Percentiles rank a stretch among this genome's conserved stretches.
phyloP scores from a whole-genome alignment of 2,113 vertebrate species.

The Papio anubis region DNA sequence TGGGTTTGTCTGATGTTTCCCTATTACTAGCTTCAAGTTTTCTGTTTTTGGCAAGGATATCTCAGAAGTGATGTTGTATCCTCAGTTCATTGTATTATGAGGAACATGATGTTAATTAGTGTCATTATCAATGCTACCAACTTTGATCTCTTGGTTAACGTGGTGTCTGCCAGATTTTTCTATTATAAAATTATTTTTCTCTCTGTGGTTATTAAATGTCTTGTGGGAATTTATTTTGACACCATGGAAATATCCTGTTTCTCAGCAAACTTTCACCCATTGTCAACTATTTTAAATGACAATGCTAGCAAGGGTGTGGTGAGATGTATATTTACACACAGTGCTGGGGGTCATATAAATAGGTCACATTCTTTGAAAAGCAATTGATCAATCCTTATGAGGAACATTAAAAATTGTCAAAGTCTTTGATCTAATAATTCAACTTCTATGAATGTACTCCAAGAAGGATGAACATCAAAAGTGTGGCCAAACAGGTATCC shows the following conservation, averaged over 20 bases:
- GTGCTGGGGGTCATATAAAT: neutral
- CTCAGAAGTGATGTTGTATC: neutral
- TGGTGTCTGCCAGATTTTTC: neutral
- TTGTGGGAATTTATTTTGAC: conserved; percentile 38
- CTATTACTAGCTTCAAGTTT: neutral
- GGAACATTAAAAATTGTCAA: neutral
- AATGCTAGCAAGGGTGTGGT: neutral
- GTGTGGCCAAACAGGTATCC: neutral
- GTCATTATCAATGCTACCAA: neutral
- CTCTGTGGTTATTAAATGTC: conserved; percentile 28
- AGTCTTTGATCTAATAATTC: neutral
- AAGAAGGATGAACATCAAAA: neutral
- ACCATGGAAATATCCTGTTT: neutral
- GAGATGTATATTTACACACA: neutral
- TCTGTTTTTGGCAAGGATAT: neutral
- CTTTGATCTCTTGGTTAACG: conserved; percentile 6
- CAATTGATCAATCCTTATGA: neutral
- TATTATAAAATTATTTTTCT: neutral
- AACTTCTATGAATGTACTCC: conserved; percentile 4
- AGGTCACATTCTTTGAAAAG: neutral
- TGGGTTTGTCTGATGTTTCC: neutral
- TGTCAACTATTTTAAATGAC: neutral
- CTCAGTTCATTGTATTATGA: neutral
- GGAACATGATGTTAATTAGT: neutral
- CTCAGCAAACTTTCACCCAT: neutral